Conservation (phyloP, 2,797 vertebrate species). For the Jordanella pulchra region DNA sequence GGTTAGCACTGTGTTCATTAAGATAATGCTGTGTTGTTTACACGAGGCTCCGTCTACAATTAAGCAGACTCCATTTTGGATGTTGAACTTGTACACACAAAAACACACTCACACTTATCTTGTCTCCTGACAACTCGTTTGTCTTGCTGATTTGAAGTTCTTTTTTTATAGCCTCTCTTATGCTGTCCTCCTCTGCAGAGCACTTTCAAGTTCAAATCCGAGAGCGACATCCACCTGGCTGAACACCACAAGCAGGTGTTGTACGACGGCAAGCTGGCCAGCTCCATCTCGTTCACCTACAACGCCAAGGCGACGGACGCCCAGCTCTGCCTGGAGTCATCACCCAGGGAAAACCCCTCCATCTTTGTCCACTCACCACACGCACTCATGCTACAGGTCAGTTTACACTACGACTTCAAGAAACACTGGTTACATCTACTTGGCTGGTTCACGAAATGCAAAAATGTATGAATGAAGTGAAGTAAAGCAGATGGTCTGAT, state of each 20-base stretch:
- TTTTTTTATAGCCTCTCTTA: neutral
- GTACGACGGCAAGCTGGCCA: slow-evolving; percentile 94
- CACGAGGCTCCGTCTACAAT: slow-evolving; percentile 62
- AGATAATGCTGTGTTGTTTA: slow-evolving; percentile 72
- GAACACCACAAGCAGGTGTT: slow-evolving; percentile 97
- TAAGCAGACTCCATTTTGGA: slow-evolving; percentile 65
- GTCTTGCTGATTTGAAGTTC: slow-evolving; percentile 3
- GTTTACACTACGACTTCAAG: slow-evolving; percentile 14
- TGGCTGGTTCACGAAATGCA: slow-evolving; percentile 14
- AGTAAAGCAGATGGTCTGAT: slow-evolving; percentile 24
- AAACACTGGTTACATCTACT: slow-evolving; percentile 7
- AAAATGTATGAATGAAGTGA: slow-evolving; percentile 22
- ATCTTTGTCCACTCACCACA: slow-evolving; percentile 97
- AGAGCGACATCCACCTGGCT: slow-evolving; percentile 96
- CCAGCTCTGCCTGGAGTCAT: slow-evolving; percentile 95
- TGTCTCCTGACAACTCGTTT: slow-evolving; percentile 12
- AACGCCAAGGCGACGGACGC: slow-evolving; percentile 96
- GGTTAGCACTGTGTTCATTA: slow-evolving; percentile 73
- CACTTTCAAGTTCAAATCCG: slow-evolving; percentile 97
- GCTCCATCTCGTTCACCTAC: slow-evolving; percentile 94
- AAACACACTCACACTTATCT: slow-evolving; percentile 15
- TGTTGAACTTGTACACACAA: slow-evolving; percentile 35
- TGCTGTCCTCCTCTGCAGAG: slow-evolving; percentile 75
- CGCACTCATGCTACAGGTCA: slow-evolving; percentile 95
- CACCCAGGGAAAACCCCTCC: slow-evolving; percentile 93